These are phyloP conservation scores for Lepidurus apus DNA, from an alignment of 1,140 invertebrate genomes.

Conservation along the genomic window DNA sequence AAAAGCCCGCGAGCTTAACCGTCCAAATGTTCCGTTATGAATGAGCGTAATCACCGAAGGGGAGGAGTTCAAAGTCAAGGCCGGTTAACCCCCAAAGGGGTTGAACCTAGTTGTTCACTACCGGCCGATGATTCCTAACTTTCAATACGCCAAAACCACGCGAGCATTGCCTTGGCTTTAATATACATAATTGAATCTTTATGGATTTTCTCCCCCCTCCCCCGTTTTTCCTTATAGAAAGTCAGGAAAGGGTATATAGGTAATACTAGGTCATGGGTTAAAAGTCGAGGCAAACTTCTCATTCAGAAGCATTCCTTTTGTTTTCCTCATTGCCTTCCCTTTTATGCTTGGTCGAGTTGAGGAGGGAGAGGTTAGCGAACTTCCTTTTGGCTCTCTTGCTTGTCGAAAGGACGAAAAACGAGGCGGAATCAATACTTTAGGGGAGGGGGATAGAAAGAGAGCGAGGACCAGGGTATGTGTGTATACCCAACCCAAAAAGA, in stretches of 20 bases:
- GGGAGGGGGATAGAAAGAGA: constrained; percentile 8
- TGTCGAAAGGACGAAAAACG: constrained; percentile 23
- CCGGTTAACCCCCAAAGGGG: constrained; percentile 9
- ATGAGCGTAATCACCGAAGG: constrained; percentile 28
- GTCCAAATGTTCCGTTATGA: background rate
- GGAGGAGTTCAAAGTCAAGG: constrained; percentile 5
- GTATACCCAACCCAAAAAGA: background rate
- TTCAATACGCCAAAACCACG: too few species aligned
- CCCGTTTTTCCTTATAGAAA: too few species aligned
- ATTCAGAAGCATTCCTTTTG: constrained; percentile 24
- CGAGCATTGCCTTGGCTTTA: too few species aligned
- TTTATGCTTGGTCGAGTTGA: constrained; percentile 16
- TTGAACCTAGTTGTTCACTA: too few species aligned
- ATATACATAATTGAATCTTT: too few species aligned
- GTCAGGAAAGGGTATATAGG: background rate
- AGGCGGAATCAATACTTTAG: constrained; percentile 5
- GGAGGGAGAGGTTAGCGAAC: background rate
- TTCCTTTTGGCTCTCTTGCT: constrained; percentile 23
- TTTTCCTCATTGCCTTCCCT: background rate
- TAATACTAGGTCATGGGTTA: constrained; percentile 3
- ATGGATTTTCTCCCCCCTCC: too few species aligned
- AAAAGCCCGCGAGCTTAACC: background rate
- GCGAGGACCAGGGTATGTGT: background rate
- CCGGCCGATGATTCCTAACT: too few species aligned
- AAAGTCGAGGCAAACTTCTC: constrained; percentile 11